Percentiles rank a stretch among this genome's conserved stretches.
Conservation (phyloP, 2,888 invertebrate genomes). For the Eristalis tenax region DNA sequence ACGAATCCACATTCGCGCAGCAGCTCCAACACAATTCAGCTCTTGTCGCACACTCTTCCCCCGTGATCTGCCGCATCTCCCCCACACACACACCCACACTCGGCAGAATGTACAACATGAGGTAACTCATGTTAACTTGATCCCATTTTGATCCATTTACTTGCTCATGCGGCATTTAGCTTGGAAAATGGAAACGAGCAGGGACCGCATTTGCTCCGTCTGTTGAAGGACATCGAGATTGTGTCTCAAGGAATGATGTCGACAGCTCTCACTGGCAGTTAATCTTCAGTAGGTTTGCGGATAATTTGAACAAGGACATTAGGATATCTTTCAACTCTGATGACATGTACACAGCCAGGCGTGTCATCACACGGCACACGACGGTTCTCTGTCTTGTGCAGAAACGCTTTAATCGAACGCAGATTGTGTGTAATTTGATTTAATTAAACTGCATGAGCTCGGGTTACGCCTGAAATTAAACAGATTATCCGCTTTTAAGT, state of each 20-base stretch:
- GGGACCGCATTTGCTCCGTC: background rate
- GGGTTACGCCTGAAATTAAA: background rate
- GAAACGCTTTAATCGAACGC: background rate
- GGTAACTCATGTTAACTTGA: slow-evolving; percentile 22
- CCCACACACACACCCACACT: background rate
- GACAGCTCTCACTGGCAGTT: background rate
- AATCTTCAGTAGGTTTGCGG: background rate
- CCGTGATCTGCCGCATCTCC: background rate
- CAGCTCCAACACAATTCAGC: slow-evolving; percentile 17
- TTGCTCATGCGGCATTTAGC: background rate
- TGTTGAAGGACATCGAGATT: background rate
- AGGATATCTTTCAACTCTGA: background rate
- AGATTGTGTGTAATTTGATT: background rate
- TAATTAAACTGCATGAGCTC: background rate
- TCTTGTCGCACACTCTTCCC: slow-evolving; percentile 5
- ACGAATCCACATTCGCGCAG: slow-evolving; percentile 6
- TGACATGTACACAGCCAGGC: too few species aligned
- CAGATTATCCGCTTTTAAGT: background rate
- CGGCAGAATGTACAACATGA: background rate
- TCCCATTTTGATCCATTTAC: background rate
- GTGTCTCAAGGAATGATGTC: background rate
- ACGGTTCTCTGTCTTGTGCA: too few species aligned
- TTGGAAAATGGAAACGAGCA: background rate
- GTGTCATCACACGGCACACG: too few species aligned
- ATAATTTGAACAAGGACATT: background rate